Percentiles rank a stretch among this genome's conserved stretches.
Evolutionary conservation across 2,113 vertebrate genomes (phyloP).

Genomic region (Osmerus mordax): DNA sequence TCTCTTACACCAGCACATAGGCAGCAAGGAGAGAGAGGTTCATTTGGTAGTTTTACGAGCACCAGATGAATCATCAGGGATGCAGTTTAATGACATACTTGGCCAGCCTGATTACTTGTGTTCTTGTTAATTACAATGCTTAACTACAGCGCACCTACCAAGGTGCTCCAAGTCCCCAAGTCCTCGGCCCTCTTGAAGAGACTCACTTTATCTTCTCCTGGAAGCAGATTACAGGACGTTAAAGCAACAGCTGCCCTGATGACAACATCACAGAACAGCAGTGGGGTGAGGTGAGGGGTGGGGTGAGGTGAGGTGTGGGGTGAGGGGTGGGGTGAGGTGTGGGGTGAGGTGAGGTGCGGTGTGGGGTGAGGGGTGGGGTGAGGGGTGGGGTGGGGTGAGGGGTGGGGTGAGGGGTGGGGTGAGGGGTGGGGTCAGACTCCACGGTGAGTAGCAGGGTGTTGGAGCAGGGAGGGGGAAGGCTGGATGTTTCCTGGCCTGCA

Average conservation of each 20-base stretch:
- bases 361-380: no score
- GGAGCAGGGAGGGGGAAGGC: conserved; percentile 72
- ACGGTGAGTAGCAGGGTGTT: conserved; percentile 35
- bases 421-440: conserved; percentile 21
- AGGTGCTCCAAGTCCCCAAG: conserved; percentile 65
- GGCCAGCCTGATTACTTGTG: conserved; percentile 81
- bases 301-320: no score
- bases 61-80: conserved; percentile 86
- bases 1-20: conserved; percentile 82
- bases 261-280: conserved; percentile 50
- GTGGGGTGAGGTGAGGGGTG: neutral
- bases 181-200: conserved; percentile 59
- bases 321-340: no score
- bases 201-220: conserved; percentile 62
- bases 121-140: conserved; percentile 84
- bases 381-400: no score
- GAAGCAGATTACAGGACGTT: conserved; percentile 68
- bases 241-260: conserved; percentile 65
- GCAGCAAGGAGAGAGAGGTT: conserved; percentile 82
- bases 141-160: conserved; percentile 72
- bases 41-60: conserved; percentile 75
- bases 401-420: conserved; percentile 24
- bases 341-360: no score
- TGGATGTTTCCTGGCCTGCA: conserved; percentile 74
- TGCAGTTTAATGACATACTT: conserved; percentile 84